These are phyloP conservation scores for Chamaetylas fuelleborni DNA, from an alignment of 2,113 vertebrate species.

Conservation along the genomic window DNA sequence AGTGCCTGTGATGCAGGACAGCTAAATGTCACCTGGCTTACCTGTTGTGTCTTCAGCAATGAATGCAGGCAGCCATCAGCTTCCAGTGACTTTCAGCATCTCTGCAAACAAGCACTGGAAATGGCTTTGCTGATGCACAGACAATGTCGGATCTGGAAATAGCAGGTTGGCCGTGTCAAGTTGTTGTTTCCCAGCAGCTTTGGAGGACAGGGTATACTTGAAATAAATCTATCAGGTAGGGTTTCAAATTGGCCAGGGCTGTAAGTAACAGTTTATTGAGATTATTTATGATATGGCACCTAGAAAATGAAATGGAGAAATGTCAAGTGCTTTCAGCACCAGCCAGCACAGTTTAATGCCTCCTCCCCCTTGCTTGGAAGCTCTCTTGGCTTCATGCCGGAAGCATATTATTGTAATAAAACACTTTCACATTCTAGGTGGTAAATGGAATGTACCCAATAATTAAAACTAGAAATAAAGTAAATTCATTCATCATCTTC, in stretches of 20 bases:
- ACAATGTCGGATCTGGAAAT: neutral
- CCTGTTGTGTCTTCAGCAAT: neutral
- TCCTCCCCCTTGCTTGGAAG: slow-evolving; percentile 5
- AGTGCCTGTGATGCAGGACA: neutral
- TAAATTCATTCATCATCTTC: slow-evolving; percentile 21
- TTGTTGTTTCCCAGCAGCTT: slow-evolving; percentile 38
- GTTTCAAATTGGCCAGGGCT: slow-evolving; percentile 22
- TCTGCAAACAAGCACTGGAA: neutral
- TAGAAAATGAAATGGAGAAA: slow-evolving; percentile 57
- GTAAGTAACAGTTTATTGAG: slow-evolving; percentile 41
- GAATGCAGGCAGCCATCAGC: neutral
- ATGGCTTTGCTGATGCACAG: neutral
- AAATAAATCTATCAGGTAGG: slow-evolving; percentile 50
- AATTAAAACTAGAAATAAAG: slow-evolving; percentile 58
- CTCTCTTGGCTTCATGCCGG: neutral
- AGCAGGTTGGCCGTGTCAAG: slow-evolving; percentile 18
- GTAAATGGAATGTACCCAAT: slow-evolving; percentile 39
- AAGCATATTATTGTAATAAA: slow-evolving; percentile 47
- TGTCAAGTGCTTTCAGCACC: slow-evolving; percentile 42
- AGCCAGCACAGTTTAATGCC: slow-evolving; percentile 8
- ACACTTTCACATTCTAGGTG: slow-evolving; percentile 27
- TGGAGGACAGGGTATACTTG: slow-evolving; percentile 25
- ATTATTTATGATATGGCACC: slow-evolving; percentile 57
- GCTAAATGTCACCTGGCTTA: neutral
- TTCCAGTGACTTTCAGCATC: neutral